Conservation (phyloP, 2,888 invertebrate species). For the Teinopalpus imperialis region DNA sequence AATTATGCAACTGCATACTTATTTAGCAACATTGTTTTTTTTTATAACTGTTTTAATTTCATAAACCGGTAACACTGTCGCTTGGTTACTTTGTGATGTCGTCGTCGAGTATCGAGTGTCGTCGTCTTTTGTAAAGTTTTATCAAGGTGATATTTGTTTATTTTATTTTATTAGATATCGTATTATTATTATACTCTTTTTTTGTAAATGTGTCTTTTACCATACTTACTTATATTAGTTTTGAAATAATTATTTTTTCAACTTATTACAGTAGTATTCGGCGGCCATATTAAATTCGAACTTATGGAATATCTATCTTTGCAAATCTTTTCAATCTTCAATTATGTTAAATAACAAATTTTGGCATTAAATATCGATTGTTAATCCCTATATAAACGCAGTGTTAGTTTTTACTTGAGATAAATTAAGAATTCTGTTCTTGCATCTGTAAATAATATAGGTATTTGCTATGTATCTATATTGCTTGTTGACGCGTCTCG, state of each 20-base stretch:
- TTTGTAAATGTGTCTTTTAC: background rate
- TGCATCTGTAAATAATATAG: constrained; percentile 24
- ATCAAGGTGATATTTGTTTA: constrained; percentile 63
- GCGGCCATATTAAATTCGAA: constrained; percentile 72
- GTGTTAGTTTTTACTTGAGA: constrained; percentile 21
- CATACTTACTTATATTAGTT: constrained; percentile 2
- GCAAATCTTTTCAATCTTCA: constrained; percentile 53
- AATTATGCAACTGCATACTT: constrained; percentile 11
- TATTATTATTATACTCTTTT: background rate
- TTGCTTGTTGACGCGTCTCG: constrained; percentile 77
- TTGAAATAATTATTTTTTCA: background rate
- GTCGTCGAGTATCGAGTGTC: constrained; percentile 77
- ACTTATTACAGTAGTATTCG: constrained; percentile 38
- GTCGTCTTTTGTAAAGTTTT: constrained; percentile 78
- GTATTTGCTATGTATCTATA: constrained; percentile 42
- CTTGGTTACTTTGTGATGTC: constrained; percentile 66
- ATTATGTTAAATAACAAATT: constrained; percentile 28
- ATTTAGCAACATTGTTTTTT: constrained; percentile 38
- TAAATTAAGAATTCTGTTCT: constrained; percentile 18
- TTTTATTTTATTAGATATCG: constrained; percentile 26
- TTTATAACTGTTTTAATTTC: constrained; percentile 9
- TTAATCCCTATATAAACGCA: constrained; percentile 13
- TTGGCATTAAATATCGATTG: background rate
- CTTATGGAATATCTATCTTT: constrained; percentile 55
- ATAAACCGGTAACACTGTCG: constrained; percentile 29